Conservation (phyloP, 2,113 vertebrate species). For the Aplodontia rufa region DNA sequence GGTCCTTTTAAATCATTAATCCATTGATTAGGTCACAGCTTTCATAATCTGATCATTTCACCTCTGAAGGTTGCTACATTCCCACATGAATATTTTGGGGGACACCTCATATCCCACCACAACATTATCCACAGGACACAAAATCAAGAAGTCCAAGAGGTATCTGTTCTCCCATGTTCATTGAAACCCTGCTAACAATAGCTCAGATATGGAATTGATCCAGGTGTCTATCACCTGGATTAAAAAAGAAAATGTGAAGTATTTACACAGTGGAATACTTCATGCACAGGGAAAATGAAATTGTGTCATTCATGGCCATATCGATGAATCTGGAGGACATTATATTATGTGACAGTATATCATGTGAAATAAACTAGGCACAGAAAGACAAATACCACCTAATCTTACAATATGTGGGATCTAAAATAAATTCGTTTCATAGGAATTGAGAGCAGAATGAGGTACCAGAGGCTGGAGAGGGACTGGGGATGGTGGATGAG, state of each 20-base stretch:
- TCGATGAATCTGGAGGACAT: not conserved
- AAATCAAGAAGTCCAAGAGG: not conserved
- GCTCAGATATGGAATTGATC: not conserved
- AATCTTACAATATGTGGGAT: not conserved
- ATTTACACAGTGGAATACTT: not conserved
- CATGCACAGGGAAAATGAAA: not conserved
- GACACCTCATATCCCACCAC: too few relatives aligned
- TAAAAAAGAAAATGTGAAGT: not conserved
- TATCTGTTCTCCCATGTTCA: not conserved
- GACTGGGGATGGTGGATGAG: not conserved
- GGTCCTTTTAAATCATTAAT: too few relatives aligned
- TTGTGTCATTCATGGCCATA: not conserved
- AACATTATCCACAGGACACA: not conserved
- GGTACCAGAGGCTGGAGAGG: not conserved
- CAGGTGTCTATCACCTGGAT: not conserved
- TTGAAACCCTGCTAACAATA: not conserved
- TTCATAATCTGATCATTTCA: too few relatives aligned
- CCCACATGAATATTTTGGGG: too few relatives aligned
- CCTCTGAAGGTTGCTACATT: too few relatives aligned
- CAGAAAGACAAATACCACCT: not conserved
- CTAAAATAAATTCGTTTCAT: not conserved
- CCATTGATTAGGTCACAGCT: too few relatives aligned
- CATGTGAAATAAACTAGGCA: not conserved
- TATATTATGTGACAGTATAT: not conserved
- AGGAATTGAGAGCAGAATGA: not conserved